Conservation (phyloP, 35 echinoderm and acorn worm species). For the Ophioderma brevispina region DNA sequence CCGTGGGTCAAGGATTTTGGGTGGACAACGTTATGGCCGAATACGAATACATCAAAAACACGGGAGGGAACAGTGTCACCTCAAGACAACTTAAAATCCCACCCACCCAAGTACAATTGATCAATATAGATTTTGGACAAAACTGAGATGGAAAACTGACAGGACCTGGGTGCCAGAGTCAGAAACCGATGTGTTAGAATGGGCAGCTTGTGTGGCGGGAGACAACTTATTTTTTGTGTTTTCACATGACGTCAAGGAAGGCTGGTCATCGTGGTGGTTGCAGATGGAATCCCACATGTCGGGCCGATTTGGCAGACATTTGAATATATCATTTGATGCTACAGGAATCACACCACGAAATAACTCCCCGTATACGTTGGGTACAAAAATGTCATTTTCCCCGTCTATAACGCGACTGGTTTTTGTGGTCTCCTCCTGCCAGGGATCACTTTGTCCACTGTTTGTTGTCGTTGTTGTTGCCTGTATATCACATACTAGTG, state of each 20-base stretch:
- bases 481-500: no score
- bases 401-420: no score
- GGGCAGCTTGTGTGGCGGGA: constrained; percentile 82
- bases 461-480: no score
- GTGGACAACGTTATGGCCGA: constrained; percentile 95
- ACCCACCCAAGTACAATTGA: constrained; percentile 94
- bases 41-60: constrained; percentile 97
- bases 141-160: constrained; percentile 90
- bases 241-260: constrained; percentile 89
- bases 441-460: no score
- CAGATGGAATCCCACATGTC: no score
- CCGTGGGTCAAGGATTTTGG: constrained; percentile 91
- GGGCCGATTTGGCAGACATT: no score
- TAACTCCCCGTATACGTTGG: no score
- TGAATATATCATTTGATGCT: no score
- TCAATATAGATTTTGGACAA: constrained; percentile 93
- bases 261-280: no score
- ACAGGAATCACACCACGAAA: no score
- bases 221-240: constrained; percentile 85
- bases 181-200: constrained; percentile 83
- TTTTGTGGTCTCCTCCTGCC: no score
- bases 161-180: constrained; percentile 84
- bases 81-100: constrained; percentile 96
- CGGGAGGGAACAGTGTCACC: constrained; percentile 78
- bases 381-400: no score